phyloP scores from a whole-genome alignment of 2,797 vertebrate genomes.

The Falco cherrug region DNA sequence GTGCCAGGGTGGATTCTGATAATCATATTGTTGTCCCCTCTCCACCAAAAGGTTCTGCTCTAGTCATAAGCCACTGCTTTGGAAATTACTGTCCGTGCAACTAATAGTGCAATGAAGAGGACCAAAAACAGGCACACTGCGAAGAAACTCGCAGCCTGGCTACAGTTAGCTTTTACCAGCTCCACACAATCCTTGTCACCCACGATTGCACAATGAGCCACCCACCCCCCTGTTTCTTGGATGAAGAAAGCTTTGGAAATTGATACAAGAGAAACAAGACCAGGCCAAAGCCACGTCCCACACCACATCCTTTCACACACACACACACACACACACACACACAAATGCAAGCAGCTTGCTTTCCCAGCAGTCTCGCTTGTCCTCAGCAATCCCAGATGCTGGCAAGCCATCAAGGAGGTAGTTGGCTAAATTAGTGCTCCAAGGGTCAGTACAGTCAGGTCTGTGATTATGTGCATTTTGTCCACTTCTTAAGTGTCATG shows the following conservation, averaged over 20 bases:
- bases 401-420: constrained; percentile 40
- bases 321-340: neutral
- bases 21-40: neutral
- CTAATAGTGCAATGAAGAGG: neutral
- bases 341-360: neutral
- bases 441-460: neutral
- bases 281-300: neutral
- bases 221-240: neutral
- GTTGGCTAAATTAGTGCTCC: constrained; percentile 11
- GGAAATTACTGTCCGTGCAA: neutral
- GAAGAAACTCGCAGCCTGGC: neutral
- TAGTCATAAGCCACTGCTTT: neutral
- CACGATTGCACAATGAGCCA: neutral
- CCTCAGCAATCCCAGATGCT: neutral
- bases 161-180: neutral
- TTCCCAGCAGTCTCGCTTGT: constrained; percentile 2
- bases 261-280: neutral
- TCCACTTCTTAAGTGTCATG: neutral
- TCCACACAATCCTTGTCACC: neutral
- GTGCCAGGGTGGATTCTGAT: neutral
- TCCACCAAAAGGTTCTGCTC: neutral
- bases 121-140: rapidly evolving
- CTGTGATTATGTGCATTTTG: constrained; percentile 2
- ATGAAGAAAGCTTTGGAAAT: constrained; percentile 20
- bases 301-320: constrained; percentile 37